Conservation (phyloP, 2,797 vertebrate species). For the Botia kubotai region DNA sequence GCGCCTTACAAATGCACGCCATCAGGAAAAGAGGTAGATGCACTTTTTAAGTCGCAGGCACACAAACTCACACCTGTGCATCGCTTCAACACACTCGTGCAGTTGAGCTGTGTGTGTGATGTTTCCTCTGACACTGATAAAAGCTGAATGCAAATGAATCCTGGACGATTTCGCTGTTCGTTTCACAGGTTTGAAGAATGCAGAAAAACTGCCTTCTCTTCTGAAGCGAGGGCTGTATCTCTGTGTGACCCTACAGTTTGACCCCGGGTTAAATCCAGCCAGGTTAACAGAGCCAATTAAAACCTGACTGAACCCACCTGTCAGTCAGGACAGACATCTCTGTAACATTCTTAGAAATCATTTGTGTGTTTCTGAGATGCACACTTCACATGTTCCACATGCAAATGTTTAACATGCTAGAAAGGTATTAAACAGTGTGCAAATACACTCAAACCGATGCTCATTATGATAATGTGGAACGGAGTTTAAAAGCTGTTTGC, state of each 20-base stretch:
- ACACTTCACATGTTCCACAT: background rate
- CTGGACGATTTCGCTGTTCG: constrained; percentile 70
- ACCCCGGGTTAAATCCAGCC: constrained; percentile 37
- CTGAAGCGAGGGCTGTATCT: background rate
- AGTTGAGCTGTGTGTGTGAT: constrained; percentile 68
- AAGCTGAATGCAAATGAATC: constrained; percentile 84
- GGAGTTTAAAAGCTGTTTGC: constrained; percentile 43
- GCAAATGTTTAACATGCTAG: constrained; percentile 35
- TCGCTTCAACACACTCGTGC: constrained; percentile 53
- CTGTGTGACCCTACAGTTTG: constrained; percentile 26
- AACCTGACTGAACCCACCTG: constrained; percentile 39
- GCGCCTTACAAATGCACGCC: constrained; percentile 40
- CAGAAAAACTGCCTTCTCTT: background rate
- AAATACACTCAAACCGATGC: constrained; percentile 42
- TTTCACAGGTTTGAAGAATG: constrained; percentile 48
- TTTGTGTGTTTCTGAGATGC: background rate
- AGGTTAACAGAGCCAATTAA: constrained; percentile 40
- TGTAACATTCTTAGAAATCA: constrained; percentile 16
- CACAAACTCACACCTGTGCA: constrained; percentile 60
- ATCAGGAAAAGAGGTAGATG: constrained; percentile 37
- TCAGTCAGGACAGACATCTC: background rate
- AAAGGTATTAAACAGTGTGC: constrained; percentile 32
- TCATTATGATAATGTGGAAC: constrained; percentile 28
- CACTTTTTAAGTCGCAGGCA: constrained; percentile 55
- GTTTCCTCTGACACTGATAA: constrained; percentile 79